Conservation (phyloP, 2,797 vertebrate species). For the Pangasius larnaudii region DNA sequence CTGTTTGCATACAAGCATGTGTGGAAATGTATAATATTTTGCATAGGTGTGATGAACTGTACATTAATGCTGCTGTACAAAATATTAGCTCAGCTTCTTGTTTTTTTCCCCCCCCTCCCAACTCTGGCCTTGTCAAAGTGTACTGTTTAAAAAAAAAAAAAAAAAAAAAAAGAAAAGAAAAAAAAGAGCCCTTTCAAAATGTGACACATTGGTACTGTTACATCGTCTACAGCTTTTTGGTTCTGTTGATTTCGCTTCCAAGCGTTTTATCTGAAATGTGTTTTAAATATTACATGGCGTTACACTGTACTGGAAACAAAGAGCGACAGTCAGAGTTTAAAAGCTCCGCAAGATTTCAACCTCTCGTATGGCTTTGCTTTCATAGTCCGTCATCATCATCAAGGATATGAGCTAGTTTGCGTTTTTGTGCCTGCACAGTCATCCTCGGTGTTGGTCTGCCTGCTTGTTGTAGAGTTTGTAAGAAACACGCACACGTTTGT, state of each 20-base stretch:
- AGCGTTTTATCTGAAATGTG: not conserved
- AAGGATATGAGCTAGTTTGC: not conserved
- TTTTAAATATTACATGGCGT: not conserved
- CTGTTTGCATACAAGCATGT: conserved; percentile 33
- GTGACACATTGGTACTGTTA: conserved; percentile 50
- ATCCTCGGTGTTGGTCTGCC: not conserved
- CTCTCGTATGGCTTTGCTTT: not conserved
- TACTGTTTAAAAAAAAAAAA: conserved; percentile 33
- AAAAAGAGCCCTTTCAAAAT: conserved; percentile 2
- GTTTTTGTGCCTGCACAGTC: not conserved
- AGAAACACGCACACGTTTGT: not conserved
- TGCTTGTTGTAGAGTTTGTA: not conserved
- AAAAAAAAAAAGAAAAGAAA: conserved; percentile 8
- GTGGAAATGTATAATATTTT: conserved; percentile 26
- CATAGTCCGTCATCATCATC: not conserved
- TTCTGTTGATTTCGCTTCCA: not conserved
- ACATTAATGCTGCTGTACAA: conserved; percentile 44
- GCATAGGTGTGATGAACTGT: conserved; percentile 35
- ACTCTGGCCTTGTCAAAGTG: conserved; percentile 56
- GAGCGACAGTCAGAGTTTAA: not conserved
- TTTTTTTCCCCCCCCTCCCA: not conserved
- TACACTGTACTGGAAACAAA: not conserved
- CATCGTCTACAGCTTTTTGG: conserved; percentile 5
- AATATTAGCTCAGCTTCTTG: not conserved
- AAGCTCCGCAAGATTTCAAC: not conserved